phyloP scores from a whole-genome alignment of 2,113 vertebrate species.

The Bungarus multicinctus region DNA sequence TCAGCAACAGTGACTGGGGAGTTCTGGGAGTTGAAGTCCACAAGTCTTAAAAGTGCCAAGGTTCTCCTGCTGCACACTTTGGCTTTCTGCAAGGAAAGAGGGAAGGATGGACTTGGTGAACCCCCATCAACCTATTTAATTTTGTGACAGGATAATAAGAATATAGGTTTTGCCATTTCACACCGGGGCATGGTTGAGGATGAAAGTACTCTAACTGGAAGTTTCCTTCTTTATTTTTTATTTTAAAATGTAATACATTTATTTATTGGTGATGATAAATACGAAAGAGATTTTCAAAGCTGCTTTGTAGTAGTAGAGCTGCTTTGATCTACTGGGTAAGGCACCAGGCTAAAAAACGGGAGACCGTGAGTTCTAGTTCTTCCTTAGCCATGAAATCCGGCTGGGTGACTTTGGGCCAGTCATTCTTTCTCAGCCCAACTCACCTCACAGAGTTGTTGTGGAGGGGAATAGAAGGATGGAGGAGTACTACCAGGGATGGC shows the following conservation, averaged over 20 bases:
- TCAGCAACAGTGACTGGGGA: not conserved
- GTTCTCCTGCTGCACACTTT: not conserved
- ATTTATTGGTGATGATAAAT: not conserved
- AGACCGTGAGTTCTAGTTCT: not conserved
- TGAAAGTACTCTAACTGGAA: not conserved
- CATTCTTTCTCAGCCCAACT: not conserved
- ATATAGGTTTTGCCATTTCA: conserved; percentile 22
- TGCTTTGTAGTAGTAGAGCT: not conserved
- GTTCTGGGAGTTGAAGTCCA: not conserved
- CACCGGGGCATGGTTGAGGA: not conserved
- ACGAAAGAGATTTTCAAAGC: not conserved
- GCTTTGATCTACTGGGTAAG: not conserved
- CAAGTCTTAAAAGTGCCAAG: not conserved
- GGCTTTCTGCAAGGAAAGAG: not conserved
- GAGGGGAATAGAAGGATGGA: not conserved
- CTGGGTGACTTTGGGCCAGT: not conserved
- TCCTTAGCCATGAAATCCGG: not conserved
- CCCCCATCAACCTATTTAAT: not conserved
- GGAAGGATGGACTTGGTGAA: not conserved
- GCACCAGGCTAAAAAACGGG: not conserved
- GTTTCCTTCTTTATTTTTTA: not conserved
- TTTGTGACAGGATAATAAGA: not conserved
- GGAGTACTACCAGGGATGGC: not conserved
- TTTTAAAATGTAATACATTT: not conserved
- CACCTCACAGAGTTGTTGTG: not conserved